These are phyloP conservation scores for Chlorops oryzae DNA, from an alignment of 1,140 invertebrate genomes.

Conservation along the genomic window DNA sequence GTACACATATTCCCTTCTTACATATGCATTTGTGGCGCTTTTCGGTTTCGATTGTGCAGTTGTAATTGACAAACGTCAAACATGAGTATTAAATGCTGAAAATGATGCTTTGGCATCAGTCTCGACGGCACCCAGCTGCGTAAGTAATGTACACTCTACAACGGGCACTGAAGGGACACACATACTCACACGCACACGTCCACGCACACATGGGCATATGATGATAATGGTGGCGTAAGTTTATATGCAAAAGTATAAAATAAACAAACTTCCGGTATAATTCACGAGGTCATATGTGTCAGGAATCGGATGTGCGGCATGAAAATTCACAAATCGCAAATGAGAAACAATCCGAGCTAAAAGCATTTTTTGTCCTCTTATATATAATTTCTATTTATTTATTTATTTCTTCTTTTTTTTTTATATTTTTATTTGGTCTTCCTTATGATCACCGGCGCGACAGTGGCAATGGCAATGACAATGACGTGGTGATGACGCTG, in stretches of 20 bases:
- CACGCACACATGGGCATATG: background rate
- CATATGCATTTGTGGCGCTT: constrained; percentile 22
- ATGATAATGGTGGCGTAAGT: too few species aligned
- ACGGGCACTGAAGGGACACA: background rate
- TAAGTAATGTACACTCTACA: too few species aligned
- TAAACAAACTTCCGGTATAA: constrained; percentile 43
- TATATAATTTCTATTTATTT: background rate
- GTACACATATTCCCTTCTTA: too few species aligned
- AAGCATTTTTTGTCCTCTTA: background rate
- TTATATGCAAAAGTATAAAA: constrained; percentile 43
- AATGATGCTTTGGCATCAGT: background rate
- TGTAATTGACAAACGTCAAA: constrained; percentile 13
- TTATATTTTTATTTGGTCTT: background rate
- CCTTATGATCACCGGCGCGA: background rate
- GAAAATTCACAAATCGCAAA: background rate
- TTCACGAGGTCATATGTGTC: background rate
- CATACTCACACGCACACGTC: background rate
- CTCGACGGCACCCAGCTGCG: background rate
- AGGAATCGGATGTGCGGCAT: background rate
- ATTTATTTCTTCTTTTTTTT: background rate
- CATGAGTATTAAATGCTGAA: constrained; percentile 3
- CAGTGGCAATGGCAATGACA: background rate
- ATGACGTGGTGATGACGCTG: constrained; percentile 3
- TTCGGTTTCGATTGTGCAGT: constrained; percentile 5
- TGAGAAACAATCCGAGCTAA: background rate